A percentile compares a stretch with the other conserved stretches of the same genome.
These are phyloP conservation scores for Lordiphosa fenestrarum DNA, from an alignment of 2,888 invertebrate species.

Conservation along the genomic window DNA sequence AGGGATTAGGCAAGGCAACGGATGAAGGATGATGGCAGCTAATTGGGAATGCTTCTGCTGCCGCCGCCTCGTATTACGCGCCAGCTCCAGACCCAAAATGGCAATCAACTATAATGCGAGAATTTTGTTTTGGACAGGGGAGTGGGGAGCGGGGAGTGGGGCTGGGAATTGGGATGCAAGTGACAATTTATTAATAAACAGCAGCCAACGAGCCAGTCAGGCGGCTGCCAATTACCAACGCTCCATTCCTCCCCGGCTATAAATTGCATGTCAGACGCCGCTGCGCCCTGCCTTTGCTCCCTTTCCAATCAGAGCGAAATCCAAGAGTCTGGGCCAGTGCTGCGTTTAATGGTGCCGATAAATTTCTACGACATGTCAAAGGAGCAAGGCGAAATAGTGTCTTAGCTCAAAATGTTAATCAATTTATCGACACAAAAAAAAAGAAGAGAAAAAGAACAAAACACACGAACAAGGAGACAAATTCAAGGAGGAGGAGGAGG, in stretches of 20 bases:
- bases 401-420: no score
- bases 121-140: neutral
- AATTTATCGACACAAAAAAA: no score
- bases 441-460: no score
- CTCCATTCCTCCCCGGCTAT: constrained; percentile 43
- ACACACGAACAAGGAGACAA: no score
- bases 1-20: constrained; percentile 48
- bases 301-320: constrained; percentile 37
- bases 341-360: constrained; percentile 70
- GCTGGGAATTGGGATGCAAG: constrained; percentile 52
- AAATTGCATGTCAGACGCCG: constrained; percentile 63
- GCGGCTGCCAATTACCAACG: constrained; percentile 57
- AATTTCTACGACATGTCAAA: constrained; percentile 56
- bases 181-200: constrained; percentile 74
- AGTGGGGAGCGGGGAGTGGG: constrained; percentile 4
- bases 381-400: constrained; percentile 10
- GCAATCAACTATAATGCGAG: constrained; percentile 37
- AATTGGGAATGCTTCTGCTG: constrained; percentile 51
- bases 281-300: constrained; percentile 31
- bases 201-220: constrained; percentile 18
- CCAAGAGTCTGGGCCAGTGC: constrained; percentile 36
- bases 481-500: no score
- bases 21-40: constrained; percentile 67
- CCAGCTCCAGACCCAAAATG: constrained; percentile 15
- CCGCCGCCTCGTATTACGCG: constrained; percentile 5